Evolutionary conservation across 2,113 vertebrate species (phyloP).

Genomic region (Anarrhichthys ocellatus): DNA sequence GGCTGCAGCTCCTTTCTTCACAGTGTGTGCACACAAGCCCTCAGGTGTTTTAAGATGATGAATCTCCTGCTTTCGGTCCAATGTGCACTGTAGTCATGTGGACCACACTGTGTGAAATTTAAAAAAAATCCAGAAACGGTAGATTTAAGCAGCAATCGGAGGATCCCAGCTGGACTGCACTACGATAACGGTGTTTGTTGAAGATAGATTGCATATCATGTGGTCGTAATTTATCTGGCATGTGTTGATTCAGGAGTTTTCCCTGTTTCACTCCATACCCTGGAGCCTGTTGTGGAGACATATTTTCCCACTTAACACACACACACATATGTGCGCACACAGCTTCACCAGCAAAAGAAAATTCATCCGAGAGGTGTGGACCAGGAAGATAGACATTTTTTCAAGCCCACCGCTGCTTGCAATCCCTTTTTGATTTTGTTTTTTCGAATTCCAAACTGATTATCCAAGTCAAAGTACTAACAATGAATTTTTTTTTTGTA

Average conservation of each 20-base stretch:
- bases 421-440: constrained; percentile 28
- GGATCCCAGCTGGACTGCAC: background rate
- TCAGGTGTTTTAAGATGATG: background rate
- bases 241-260: constrained; percentile 19
- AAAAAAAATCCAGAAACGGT: background rate
- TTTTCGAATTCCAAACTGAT: background rate
- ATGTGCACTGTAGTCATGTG: background rate
- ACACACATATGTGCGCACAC: background rate
- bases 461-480: background rate
- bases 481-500: background rate
- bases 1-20: background rate
- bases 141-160: background rate
- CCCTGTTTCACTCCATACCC: background rate
- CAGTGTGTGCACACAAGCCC: background rate
- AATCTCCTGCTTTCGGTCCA: background rate
- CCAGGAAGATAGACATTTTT: constrained; percentile 52
- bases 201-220: background rate
- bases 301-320: constrained; percentile 23
- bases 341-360: constrained; percentile 40
- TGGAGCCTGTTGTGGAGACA: background rate
- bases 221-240: background rate
- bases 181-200: background rate
- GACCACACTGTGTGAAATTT: background rate
- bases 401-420: background rate
- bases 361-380: constrained; percentile 57